phyloP scores from a whole-genome alignment of 2,888 invertebrate species.

The Chymomyza amoena region DNA sequence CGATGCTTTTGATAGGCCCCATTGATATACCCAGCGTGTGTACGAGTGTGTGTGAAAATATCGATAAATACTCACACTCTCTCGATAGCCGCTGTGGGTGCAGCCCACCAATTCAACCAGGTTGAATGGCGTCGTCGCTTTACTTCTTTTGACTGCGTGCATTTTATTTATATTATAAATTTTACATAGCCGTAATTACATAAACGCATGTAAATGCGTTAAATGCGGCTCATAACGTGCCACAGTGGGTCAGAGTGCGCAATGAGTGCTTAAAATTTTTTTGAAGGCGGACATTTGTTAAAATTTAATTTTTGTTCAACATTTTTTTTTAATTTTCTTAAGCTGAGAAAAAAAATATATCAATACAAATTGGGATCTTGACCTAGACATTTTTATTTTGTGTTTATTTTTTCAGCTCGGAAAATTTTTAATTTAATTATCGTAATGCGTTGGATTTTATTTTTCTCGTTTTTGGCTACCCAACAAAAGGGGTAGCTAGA shows the following conservation, averaged over 20 bases:
- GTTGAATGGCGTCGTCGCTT: slow-evolving; percentile 1
- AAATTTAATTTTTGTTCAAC: too few relatives aligned
- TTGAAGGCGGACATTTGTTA: too few relatives aligned
- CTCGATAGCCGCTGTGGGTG: neutral
- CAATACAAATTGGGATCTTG: too few relatives aligned
- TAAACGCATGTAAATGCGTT: slow-evolving; percentile 53
- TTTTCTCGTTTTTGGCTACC: too few relatives aligned
- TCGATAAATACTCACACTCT: slow-evolving; percentile 28
- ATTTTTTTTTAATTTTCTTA: too few relatives aligned
- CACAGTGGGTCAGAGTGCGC: neutral
- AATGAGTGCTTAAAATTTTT: too few relatives aligned
- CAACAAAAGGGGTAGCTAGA: too few relatives aligned
- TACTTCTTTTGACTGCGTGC: slow-evolving; percentile 50
- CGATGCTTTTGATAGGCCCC: slow-evolving; percentile 18
- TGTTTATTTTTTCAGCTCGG: too few relatives aligned
- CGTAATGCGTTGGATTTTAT: too few relatives aligned
- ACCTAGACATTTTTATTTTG: too few relatives aligned
- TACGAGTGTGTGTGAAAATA: slow-evolving; percentile 22
- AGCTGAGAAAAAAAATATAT: too few relatives aligned
- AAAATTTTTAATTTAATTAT: too few relatives aligned
- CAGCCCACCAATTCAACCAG: neutral
- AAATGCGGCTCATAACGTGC: slow-evolving; percentile 11
- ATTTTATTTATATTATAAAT: slow-evolving; percentile 73
- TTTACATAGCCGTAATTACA: slow-evolving; percentile 69
- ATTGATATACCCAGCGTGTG: neutral